Base-by-base conservation (phyloP, 2,888 invertebrate species). In the Cyaniris semiargus region DNA sequence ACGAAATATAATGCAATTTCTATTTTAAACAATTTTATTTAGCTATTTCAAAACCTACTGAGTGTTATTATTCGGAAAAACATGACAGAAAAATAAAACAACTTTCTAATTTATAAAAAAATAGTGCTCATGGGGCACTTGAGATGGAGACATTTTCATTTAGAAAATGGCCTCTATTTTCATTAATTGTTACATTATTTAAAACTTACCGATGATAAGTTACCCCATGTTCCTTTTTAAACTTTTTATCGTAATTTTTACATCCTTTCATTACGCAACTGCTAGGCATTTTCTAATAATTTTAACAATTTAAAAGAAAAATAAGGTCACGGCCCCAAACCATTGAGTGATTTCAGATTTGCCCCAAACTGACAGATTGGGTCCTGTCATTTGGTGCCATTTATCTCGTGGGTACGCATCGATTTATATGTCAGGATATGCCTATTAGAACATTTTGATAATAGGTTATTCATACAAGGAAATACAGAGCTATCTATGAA, bases 221-320 rank as follows among this genome's bases (percentile, higher is more conserved):
- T 66, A 66, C 21, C 15, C 66, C 66, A 5, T 66, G 66, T 66
- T 66, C 27, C 15, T 66, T 66, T 66, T 66, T 66, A 18, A 66
- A 21, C 66, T 31, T 27, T 66, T 27, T 27, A 31, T 66, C 66
- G 15, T 66, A 66, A 66, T 66, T 66, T 27, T 31, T 66, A 31
- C 66, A 66, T 6, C 66, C 66, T 66, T 31, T 66, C 66, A 66
- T 66, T 31, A 18, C 66, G 15, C 66, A 66, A 66, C 66, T 27
- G 27, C 66, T 66, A 66, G 66, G 66, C 66, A 66, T 66, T 66
- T 66, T 66, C 3, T 66, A 66, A 27, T 66, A 21, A 58, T 58
- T 58, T n/a, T 8, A 58, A 58, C 8, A 58, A 58, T n/a, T 21
- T 58, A 21, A 8, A 8, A 58, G 58, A 58, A 58, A 58, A 58